phyloP scores from a whole-genome alignment of 2,113 vertebrate genomes.

The Abramis brama region DNA sequence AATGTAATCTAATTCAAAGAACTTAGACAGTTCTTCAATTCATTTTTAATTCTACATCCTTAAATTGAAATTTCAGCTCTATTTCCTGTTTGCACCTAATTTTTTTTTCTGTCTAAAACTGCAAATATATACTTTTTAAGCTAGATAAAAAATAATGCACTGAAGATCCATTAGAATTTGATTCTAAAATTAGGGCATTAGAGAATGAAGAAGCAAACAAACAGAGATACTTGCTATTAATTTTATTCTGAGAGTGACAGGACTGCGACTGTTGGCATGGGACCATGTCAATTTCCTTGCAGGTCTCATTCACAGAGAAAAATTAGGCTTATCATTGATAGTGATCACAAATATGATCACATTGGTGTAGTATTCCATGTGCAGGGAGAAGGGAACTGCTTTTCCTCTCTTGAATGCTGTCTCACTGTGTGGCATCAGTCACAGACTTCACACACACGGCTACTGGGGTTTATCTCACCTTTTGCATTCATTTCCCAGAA shows the following conservation, averaged over 20 bases:
- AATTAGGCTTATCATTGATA: slow-evolving; percentile 8
- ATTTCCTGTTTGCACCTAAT: background rate
- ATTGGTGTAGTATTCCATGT: slow-evolving; percentile 44
- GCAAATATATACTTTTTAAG: background rate
- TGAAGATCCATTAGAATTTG: background rate
- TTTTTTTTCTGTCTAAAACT: background rate
- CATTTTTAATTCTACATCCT: too few relatives aligned
- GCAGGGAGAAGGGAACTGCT: slow-evolving; percentile 39
- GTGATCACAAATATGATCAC: slow-evolving; percentile 44
- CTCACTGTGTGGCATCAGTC: slow-evolving; percentile 6
- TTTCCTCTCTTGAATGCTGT: slow-evolving; percentile 36
- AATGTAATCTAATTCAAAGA: background rate
- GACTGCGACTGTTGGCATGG: background rate
- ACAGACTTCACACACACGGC: slow-evolving; percentile 12
- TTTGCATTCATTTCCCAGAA: slow-evolving; percentile 25
- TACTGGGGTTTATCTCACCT: slow-evolving; percentile 35
- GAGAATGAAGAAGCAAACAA: background rate
- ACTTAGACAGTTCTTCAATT: background rate
- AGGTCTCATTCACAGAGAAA: too few relatives aligned
- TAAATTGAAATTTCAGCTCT: too few relatives aligned
- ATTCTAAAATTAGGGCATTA: background rate
- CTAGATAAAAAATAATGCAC: background rate
- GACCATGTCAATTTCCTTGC: too few relatives aligned
- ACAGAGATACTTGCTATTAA: background rate
- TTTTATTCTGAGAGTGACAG: background rate